Conservation (phyloP, 2,797 vertebrate species). For the Pteronotus mesoamericanus region DNA sequence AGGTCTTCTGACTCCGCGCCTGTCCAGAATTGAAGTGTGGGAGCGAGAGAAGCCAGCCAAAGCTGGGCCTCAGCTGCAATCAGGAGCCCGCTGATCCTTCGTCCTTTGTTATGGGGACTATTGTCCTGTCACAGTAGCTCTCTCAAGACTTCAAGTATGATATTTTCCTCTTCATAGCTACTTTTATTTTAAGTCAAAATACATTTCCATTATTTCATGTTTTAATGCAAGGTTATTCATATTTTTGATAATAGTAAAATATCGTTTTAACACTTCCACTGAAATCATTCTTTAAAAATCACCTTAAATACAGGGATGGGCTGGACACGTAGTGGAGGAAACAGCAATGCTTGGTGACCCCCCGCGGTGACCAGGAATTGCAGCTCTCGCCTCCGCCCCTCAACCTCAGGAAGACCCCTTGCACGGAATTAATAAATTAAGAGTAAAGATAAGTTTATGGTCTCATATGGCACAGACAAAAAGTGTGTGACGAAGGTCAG, state of each 20-base stretch:
- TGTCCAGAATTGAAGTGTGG: not conserved
- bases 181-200: conserved; percentile 29
- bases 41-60: not conserved
- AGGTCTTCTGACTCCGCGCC: not conserved
- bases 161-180: not conserved
- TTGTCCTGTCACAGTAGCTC: not conserved
- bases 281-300: not conserved
- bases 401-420: too few species aligned
- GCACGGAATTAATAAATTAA: not conserved
- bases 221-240: not conserved
- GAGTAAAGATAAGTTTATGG: conserved; percentile 18
- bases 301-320: not conserved
- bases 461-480: not conserved
- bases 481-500: not conserved
- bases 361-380: not conserved
- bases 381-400: not conserved
- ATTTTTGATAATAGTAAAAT: not conserved
- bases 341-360: not conserved
- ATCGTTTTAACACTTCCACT: not conserved
- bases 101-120: not conserved
- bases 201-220: not conserved
- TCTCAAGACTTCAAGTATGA: not conserved
- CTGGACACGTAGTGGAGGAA: not conserved
- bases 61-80: not conserved
- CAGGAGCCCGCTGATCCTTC: not conserved